These are phyloP conservation scores for Orussus abietinus DNA, from an alignment of 1,140 invertebrate genomes.

Conservation along the genomic window DNA sequence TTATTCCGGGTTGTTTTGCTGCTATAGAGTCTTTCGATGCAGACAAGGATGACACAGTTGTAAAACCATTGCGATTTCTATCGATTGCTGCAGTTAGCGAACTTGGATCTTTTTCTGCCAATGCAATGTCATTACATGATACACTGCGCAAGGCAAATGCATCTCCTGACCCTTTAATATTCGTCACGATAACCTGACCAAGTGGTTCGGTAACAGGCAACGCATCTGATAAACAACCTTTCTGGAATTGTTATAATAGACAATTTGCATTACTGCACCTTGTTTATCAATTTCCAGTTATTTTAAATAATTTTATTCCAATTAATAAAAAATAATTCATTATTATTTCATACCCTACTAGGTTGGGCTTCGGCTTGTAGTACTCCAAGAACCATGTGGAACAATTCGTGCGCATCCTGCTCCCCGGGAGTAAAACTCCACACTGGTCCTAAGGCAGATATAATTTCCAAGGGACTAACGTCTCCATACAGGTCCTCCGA, in stretches of 20 bases:
- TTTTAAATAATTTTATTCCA: constrained; percentile 4
- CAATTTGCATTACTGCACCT: too few relatives aligned
- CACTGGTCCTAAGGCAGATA: constrained; percentile 68
- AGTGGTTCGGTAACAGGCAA: constrained; percentile 41
- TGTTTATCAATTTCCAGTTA: background rate
- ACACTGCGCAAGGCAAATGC: constrained; percentile 38
- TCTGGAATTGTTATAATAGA: constrained; percentile 45
- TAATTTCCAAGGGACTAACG: constrained; percentile 68
- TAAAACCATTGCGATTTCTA: constrained; percentile 33
- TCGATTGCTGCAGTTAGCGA: constrained; percentile 27
- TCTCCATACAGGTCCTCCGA: constrained; percentile 65
- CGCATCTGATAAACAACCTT: constrained; percentile 69
- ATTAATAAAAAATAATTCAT: constrained; percentile 15
- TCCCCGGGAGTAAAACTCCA: constrained; percentile 87
- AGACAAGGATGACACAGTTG: constrained; percentile 31
- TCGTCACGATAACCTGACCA: too few relatives aligned
- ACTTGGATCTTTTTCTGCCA: constrained; percentile 21
- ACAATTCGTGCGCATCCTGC: constrained; percentile 90
- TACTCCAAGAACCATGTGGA: constrained; percentile 81
- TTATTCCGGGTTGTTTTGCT: constrained; percentile 42
- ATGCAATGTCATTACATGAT: constrained; percentile 47
- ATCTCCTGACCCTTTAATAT: constrained; percentile 37
- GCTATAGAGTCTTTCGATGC: constrained; percentile 29
- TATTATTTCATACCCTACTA: constrained; percentile 54
- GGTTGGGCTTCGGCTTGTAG: constrained; percentile 76